Percentiles rank a stretch among this genome's conserved stretches.
Conservation (phyloP, 2,888 invertebrate species). For the Lordiphosa andalusiaca region DNA sequence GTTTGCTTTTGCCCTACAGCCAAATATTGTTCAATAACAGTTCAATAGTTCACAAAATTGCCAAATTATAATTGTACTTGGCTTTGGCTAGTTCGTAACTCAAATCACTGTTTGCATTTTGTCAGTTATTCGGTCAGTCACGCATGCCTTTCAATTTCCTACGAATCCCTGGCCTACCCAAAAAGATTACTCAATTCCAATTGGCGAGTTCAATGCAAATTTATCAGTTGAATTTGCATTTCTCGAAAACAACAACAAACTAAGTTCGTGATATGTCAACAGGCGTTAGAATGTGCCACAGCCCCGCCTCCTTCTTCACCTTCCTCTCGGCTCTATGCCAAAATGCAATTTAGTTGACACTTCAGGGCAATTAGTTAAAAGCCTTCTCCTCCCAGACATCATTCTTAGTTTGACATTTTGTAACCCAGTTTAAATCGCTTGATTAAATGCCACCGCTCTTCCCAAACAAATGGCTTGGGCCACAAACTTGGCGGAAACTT, state of each 20-base stretch:
- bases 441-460: no score
- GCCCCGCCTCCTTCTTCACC: background rate
- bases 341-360: no score
- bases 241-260: constrained; percentile 29
- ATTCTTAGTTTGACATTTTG: no score
- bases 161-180: background rate
- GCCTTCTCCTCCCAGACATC: no score
- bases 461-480: background rate
- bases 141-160: constrained; percentile 14
- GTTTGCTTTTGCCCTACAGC: no score
- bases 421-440: no score
- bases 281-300: constrained; percentile 65
- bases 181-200: constrained; percentile 18
- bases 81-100: background rate
- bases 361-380: no score
- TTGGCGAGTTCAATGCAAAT: constrained; percentile 60
- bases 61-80: no score
- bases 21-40: no score
- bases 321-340: background rate
- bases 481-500: no score
- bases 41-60: no score
- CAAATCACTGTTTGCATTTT: background rate
- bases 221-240: constrained; percentile 54
- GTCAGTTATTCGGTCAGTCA: constrained; percentile 8
- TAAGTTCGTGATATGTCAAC: constrained; percentile 70